These are phyloP conservation scores for Tetrapedia diversipes DNA, from an alignment of 2,888 invertebrate species.

Conservation along the genomic window DNA sequence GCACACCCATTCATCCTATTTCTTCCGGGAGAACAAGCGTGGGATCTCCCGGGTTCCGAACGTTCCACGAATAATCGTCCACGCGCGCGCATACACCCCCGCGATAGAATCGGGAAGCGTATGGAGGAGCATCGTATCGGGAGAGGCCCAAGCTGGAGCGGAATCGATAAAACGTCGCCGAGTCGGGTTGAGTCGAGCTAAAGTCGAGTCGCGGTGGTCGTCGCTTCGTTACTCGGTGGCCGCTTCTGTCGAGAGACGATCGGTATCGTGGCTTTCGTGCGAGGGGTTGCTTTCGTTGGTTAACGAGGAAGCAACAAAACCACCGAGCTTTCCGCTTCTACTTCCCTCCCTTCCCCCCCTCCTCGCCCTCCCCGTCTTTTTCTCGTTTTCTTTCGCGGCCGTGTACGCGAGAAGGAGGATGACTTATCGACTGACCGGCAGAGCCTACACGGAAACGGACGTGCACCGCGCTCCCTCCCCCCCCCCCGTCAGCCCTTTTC, in stretches of 20 bases:
- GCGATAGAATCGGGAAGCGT: not conserved
- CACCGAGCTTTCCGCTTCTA: slow-evolving; percentile 53
- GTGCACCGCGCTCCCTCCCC: slow-evolving; percentile 68
- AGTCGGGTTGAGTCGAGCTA: too few species aligned
- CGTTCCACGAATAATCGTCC: not conserved
- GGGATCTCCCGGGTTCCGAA: slow-evolving; percentile 1
- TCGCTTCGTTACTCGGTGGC: slow-evolving; percentile 50
- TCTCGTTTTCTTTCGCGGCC: slow-evolving; percentile 21
- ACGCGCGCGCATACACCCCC: not conserved
- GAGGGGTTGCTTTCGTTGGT: slow-evolving; percentile 31
- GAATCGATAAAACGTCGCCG: slow-evolving; percentile 39
- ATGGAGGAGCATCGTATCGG: not conserved
- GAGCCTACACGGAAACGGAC: slow-evolving; percentile 72
- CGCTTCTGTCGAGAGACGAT: slow-evolving; percentile 44
- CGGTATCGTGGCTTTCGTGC: slow-evolving; percentile 44
- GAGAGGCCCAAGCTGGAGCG: not conserved
- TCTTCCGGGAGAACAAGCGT: slow-evolving; percentile 23
- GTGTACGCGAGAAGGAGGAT: slow-evolving; percentile 41
- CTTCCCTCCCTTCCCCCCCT: not conserved
- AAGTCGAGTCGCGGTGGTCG: too few species aligned
- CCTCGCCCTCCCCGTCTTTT: not conserved
- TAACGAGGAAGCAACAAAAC: slow-evolving; percentile 63
- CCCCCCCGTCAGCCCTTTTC: slow-evolving; percentile 14
- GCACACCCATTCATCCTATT: slow-evolving; percentile 5
- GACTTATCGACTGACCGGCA: slow-evolving; percentile 64